These are phyloP conservation scores for Listronotus bonariensis DNA, from an alignment of 1,140 invertebrate genomes.

Conservation along the genomic window DNA sequence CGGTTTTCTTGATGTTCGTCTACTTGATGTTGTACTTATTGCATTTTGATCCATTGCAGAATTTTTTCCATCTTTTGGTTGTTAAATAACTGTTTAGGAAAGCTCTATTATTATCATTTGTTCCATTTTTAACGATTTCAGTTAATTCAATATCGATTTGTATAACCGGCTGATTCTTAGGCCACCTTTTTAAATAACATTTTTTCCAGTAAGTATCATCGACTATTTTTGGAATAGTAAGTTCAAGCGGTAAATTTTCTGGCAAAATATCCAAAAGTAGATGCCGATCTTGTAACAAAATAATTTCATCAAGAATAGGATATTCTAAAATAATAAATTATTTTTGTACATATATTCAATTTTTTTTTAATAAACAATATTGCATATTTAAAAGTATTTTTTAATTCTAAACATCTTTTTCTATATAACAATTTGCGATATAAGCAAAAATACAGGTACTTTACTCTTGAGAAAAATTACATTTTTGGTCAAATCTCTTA, in stretches of 20 bases:
- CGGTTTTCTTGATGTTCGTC: neutral
- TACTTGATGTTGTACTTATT: neutral
- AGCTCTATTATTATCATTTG: neutral
- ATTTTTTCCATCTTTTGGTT: neutral
- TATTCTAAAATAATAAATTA: constrained; percentile 21
- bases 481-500: no score
- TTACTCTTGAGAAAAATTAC: no score
- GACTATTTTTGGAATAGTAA: constrained; percentile 25
- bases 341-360: neutral
- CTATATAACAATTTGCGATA: no score
- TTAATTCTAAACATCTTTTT: no score
- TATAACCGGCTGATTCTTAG: constrained; percentile 9
- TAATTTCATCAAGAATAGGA: constrained; percentile 28
- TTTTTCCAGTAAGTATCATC: constrained; percentile 33
- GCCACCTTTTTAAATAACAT: constrained; percentile 29
- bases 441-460: no score
- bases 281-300: constrained; percentile 20
- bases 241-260: constrained; percentile 10
- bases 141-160: neutral
- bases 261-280: constrained; percentile 28
- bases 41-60: neutral
- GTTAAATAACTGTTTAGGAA: neutral
- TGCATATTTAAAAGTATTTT: no score
- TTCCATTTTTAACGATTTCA: constrained; percentile 4
- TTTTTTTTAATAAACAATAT: no score